phyloP scores from a whole-genome alignment of 53 echinoderm and acorn worm species.

The Paracentrotus lividus region DNA sequence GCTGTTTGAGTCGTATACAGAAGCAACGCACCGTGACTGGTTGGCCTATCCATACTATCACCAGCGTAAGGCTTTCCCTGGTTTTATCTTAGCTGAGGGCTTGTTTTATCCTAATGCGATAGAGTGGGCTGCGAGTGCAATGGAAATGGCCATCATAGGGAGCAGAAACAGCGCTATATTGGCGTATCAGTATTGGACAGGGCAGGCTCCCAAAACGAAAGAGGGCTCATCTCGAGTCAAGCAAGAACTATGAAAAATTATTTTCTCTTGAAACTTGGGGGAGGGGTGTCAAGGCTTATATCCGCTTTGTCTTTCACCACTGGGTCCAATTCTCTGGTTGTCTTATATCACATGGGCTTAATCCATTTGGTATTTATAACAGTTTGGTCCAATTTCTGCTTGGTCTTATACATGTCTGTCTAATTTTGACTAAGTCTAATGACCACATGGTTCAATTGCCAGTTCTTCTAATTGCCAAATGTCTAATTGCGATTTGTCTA shows the following conservation, averaged over 20 bases:
- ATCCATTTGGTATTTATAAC: too few relatives aligned
- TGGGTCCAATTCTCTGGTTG: too few relatives aligned
- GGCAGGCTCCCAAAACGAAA: constrained; percentile 16
- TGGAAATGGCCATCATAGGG: constrained; percentile 94
- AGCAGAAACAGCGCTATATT: constrained; percentile 83
- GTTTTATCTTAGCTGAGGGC: constrained; percentile 80
- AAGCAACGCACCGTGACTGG: constrained; percentile 74
- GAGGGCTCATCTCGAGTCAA: not conserved
- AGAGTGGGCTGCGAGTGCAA: constrained; percentile 97
- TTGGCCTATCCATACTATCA: constrained; percentile 92
- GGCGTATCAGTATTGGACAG: constrained; percentile 80
- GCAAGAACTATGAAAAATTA: constrained; percentile 9
- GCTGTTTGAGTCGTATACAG: constrained; percentile 73
- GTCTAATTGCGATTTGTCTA: too few relatives aligned
- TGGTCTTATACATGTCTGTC: too few relatives aligned
- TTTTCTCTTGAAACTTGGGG: not conserved
- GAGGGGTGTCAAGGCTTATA: not conserved
- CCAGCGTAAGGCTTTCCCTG: constrained; percentile 69
- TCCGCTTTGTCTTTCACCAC: too few relatives aligned
- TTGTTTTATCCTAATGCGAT: constrained; percentile 87
- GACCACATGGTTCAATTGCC: too few relatives aligned
- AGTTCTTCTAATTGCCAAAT: too few relatives aligned
- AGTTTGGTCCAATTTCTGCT: too few relatives aligned
- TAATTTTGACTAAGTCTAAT: too few relatives aligned
- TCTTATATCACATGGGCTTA: too few relatives aligned